These are phyloP conservation scores for Spermophilus dauricus DNA, from an alignment of 2,113 vertebrate genomes.

Conservation along the genomic window DNA sequence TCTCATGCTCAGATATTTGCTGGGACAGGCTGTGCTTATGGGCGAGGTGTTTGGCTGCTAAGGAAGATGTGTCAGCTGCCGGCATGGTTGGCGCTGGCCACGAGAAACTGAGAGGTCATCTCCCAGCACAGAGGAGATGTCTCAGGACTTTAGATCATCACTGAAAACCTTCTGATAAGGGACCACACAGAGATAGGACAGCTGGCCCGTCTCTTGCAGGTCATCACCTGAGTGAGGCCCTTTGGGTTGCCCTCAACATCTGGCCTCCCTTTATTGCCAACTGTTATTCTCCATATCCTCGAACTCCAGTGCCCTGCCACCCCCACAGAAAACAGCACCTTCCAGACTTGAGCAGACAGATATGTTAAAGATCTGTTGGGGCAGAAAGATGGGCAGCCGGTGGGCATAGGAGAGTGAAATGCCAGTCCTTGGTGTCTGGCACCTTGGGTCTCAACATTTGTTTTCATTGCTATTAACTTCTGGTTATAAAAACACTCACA, in stretches of 20 bases:
- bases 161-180: not conserved
- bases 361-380: not conserved
- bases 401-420: not conserved
- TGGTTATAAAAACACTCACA: not conserved
- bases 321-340: not conserved
- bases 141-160: too few species aligned
- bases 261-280: not conserved
- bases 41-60: not conserved
- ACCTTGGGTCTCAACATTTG: not conserved
- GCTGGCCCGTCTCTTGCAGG: not conserved
- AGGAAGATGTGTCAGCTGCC: not conserved
- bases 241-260: not conserved
- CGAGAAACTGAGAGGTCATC: not conserved
- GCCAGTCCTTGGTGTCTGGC: not conserved
- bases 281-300: not conserved
- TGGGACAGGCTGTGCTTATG: not conserved
- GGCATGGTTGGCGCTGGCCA: not conserved
- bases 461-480: not conserved
- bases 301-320: fast-evolving
- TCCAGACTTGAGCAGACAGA: not conserved
- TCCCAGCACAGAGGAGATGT: not conserved
- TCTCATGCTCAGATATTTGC: not conserved
- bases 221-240: fast-evolving
- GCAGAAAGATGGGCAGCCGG: not conserved
- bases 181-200: fast-evolving